Evolutionary conservation across 2,797 vertebrate genomes (phyloP).

Genomic region (Tachyglossus aculeatus): DNA sequence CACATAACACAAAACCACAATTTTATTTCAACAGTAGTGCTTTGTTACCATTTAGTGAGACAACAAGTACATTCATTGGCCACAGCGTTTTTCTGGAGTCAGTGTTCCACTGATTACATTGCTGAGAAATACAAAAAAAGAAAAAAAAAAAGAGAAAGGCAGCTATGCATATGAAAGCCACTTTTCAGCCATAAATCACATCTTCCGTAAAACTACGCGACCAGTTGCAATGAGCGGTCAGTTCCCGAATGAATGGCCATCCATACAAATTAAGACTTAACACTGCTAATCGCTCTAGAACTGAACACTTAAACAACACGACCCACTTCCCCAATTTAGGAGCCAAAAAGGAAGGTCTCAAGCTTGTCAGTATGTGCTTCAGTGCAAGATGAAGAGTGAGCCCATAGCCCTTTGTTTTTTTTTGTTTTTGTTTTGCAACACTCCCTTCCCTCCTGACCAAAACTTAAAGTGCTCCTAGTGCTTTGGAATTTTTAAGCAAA

Average conservation of each 20-base stretch:
- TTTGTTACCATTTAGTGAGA: slow-evolving; percentile 88
- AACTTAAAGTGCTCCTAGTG: slow-evolving; percentile 80
- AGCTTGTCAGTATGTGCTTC: slow-evolving; percentile 60
- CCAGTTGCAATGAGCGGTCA: slow-evolving; percentile 27
- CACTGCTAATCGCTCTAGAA: slow-evolving; percentile 37
- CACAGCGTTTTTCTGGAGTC: slow-evolving; percentile 65
- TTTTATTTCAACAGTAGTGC: slow-evolving; percentile 91
- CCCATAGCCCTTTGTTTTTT: slow-evolving; percentile 67
- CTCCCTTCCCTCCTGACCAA: slow-evolving; percentile 63
- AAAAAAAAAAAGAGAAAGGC: neutral
- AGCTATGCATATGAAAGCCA: slow-evolving; percentile 74
- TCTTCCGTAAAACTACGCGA: slow-evolving; percentile 63
- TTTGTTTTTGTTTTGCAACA: slow-evolving; percentile 42
- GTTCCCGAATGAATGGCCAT: slow-evolving; percentile 40
- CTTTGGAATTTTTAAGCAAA: slow-evolving; percentile 74
- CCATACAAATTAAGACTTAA: slow-evolving; percentile 45
- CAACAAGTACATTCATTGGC: slow-evolving; percentile 79
- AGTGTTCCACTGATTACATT: slow-evolving; percentile 56
- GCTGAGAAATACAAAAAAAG: slow-evolving; percentile 61
- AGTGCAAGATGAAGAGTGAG: slow-evolving; percentile 69
- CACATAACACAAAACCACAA: slow-evolving; percentile 50
- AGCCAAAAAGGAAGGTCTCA: slow-evolving; percentile 49
- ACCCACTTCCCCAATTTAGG: slow-evolving; percentile 34
- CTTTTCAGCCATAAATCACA: slow-evolving; percentile 71
- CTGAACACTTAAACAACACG: slow-evolving; percentile 43